A percentile compares a stretch with the other conserved stretches of the same genome.
These are phyloP conservation scores for Triops longicaudatus DNA, from an alignment of 1,140 invertebrate species.

Conservation along the genomic window DNA sequence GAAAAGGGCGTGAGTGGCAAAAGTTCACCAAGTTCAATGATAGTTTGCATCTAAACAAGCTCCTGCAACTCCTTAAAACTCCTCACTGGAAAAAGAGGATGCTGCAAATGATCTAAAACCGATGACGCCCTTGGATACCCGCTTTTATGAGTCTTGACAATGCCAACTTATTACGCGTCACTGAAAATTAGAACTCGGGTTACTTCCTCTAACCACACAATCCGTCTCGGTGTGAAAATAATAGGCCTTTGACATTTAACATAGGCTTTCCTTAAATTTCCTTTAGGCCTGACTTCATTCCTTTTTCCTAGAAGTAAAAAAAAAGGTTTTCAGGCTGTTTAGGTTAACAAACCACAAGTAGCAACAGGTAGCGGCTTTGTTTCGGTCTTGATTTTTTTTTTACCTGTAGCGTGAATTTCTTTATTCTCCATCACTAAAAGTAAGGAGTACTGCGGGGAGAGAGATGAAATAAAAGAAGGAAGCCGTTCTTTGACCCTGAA, in stretches of 20 bases:
- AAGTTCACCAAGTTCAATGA: background rate
- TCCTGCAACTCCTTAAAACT: no score
- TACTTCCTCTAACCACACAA: no score
- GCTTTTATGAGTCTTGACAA: no score
- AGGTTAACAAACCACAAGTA: background rate
- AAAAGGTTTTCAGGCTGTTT: background rate
- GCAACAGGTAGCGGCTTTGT: background rate
- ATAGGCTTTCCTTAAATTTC: no score
- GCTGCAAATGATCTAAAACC: no score
- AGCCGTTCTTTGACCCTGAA: constrained; percentile 7
- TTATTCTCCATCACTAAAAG: background rate
- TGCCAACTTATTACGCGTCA: no score
- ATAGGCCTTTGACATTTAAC: no score
- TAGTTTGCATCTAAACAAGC: background rate
- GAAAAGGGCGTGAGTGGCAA: background rate
- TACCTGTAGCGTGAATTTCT: background rate
- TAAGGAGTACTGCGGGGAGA: background rate
- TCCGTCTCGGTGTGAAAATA: no score
- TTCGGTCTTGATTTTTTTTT: background rate
- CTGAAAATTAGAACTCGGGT: no score
- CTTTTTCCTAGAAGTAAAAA: background rate
- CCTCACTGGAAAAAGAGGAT: no score
- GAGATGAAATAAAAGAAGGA: background rate
- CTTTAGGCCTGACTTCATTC: no score
- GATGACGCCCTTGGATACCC: no score